Evolutionary conservation across 2,113 vertebrate genomes (phyloP).

Genomic region (Orientallactaga bullata): DNA sequence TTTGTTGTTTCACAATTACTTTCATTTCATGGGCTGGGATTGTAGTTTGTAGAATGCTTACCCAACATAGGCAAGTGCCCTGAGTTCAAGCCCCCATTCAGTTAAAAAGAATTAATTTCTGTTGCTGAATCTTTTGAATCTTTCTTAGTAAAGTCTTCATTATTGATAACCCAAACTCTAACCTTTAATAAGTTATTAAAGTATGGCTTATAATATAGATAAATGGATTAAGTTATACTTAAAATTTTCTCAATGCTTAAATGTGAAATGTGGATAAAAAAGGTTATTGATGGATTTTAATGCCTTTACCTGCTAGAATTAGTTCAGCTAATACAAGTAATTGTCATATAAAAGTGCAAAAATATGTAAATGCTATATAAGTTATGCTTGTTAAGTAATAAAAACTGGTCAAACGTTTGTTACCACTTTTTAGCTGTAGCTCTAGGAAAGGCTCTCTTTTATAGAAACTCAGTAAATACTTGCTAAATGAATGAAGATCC

Average conservation of each 20-base stretch:
- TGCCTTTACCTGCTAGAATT: slow-evolving; percentile 9
- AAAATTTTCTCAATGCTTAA: not conserved
- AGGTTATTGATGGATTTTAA: slow-evolving; percentile 41
- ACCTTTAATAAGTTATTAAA: slow-evolving; percentile 19
- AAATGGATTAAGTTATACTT: not conserved
- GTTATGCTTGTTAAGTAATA: slow-evolving; percentile 12
- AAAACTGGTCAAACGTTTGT: slow-evolving; percentile 43
- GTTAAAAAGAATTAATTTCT: not conserved
- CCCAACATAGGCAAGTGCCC: not conserved
- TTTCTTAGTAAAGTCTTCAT: slow-evolving; percentile 23
- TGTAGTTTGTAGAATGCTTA: not conserved
- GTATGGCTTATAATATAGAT: not conserved
- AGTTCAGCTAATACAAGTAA: slow-evolving; percentile 21
- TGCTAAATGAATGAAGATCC: slow-evolving; percentile 25
- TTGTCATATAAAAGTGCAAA: slow-evolving; percentile 35
- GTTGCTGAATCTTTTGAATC: not conserved
- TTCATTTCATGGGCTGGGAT: slow-evolving; percentile 10
- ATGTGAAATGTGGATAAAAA: slow-evolving; percentile 7
- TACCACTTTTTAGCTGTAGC: not conserved
- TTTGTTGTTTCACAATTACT: slow-evolving; percentile 4
- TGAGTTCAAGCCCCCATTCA: not conserved
- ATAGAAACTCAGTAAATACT: slow-evolving; percentile 28
- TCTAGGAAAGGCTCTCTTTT: slow-evolving; percentile 10
- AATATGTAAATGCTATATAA: slow-evolving; percentile 10
- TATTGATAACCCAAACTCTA: slow-evolving; percentile 1